Evolutionary conservation across 2,113 vertebrate species (phyloP), one percentile per base, ranked within the genome.

Genomic region (Corapipo altera): DNA sequence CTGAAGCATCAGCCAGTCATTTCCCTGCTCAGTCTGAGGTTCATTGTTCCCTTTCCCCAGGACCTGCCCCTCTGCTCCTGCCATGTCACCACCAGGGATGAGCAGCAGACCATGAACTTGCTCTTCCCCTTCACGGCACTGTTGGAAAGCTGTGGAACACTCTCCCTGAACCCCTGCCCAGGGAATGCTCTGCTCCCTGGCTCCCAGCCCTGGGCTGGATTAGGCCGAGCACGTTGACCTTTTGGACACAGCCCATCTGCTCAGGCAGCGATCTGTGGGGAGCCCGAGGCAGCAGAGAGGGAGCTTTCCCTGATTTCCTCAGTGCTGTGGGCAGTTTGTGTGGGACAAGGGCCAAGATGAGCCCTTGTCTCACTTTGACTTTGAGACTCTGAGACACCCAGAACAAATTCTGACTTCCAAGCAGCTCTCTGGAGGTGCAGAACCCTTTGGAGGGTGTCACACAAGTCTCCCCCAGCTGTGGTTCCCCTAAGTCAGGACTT

Each of bases 381-480:
- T 76, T 72, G 32, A 4, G 20, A 77, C 30, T 22, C 49, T 43
- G 37, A 85, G 87, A n/a, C 15, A 30, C 35, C 49, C 10, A 0
- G 16, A 49, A 69, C 54, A 69, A 54, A 61, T 2, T 0, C 26
- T 32, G 57, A 15, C n/a, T 64, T 37, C 33, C 23, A 21, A 79
- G 80, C 43, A 65, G 49, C 18, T n/a, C 13, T 37, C 52, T 83
- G 79, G 54, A 64, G 71, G 41, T 24, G 9, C 0, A 0, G 9
- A 39, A 71, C 58, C 83, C 39, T 33, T 66, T 3, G 4, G 61
- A 54, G 41, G 26, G 21, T 24, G 43, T 59, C 74, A 15, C 16
- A 10, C 12, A 3, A 0, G 1, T 41, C 32, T 32, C 43, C 72
- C 2, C 3, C 41, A 46, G 65, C 3, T 1, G 5, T 35, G 32